Evolutionary conservation across 2,797 vertebrate genomes (phyloP).

Genomic region (Schizothorax lantsangensis): DNA sequence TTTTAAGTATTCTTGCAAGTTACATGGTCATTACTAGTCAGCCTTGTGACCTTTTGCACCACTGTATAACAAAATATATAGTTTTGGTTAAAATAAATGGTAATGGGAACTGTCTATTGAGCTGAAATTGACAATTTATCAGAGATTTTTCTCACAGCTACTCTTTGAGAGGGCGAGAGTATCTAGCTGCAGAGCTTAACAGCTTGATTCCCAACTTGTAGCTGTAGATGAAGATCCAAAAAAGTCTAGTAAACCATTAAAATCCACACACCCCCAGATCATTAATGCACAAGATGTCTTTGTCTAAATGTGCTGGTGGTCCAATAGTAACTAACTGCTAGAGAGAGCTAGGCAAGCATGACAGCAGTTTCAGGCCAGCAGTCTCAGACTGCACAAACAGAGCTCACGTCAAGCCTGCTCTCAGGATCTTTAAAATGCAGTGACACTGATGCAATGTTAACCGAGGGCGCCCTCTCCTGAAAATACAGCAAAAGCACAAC

Average conservation of each 20-base stretch:
- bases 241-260: background rate
- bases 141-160: background rate
- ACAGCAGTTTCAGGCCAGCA: background rate
- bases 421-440: background rate
- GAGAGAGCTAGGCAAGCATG: background rate
- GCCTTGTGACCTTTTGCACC: background rate
- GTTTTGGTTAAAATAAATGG: background rate
- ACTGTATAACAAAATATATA: background rate
- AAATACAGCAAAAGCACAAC: background rate
- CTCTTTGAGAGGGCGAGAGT: too few species aligned
- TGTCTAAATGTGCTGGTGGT: background rate
- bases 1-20: background rate
- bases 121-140: background rate
- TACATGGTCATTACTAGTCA: background rate
- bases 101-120: too few species aligned
- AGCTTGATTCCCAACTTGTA: constrained; percentile 84
- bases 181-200: too few species aligned
- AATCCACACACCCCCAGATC: background rate
- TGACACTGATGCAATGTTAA: background rate
- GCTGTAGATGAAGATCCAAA: constrained; percentile 66
- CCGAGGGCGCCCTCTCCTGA: background rate
- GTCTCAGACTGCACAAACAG: background rate
- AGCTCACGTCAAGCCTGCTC: background rate
- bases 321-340: background rate
- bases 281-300: background rate